phyloP scores from a whole-genome alignment of 2,888 invertebrate genomes.

The Crocallis elinguaria region DNA sequence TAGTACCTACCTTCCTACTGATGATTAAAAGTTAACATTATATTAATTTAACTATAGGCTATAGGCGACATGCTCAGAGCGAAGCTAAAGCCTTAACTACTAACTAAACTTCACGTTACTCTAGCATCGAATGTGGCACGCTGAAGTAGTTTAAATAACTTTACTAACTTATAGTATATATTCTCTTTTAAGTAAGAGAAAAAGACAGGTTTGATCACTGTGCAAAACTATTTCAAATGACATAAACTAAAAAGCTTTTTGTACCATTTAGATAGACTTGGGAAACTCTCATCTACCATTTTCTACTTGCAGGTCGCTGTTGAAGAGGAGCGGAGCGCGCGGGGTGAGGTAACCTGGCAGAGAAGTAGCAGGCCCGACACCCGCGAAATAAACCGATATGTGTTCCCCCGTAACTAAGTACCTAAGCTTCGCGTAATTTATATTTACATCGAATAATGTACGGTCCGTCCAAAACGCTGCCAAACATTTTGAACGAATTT shows the following conservation, averaged over 20 bases:
- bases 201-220: too few species aligned
- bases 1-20: too few species aligned
- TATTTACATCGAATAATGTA: constrained; percentile 77
- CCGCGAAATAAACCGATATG: constrained; percentile 60
- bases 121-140: too few species aligned
- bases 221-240: not conserved
- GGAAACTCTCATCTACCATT: constrained; percentile 80
- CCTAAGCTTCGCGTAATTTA: constrained; percentile 61
- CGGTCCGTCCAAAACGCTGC: constrained; percentile 81
- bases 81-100: too few species aligned
- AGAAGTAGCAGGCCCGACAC: constrained; percentile 35
- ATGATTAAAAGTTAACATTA: too few species aligned
- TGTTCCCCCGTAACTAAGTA: constrained; percentile 72
- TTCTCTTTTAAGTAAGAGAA: too few species aligned
- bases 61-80: too few species aligned
- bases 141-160: too few species aligned
- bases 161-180: too few species aligned
- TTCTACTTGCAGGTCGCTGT: constrained; percentile 75
- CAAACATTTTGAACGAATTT: constrained; percentile 81
- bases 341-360: constrained; percentile 81
- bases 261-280: constrained; percentile 66
- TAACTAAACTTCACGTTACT: too few species aligned
- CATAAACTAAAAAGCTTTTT: not conserved
- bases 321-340: constrained; percentile 73
- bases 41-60: too few species aligned